Percentiles rank a stretch among this genome's conserved stretches.
These are phyloP conservation scores for Leucophora obtusa DNA, from an alignment of 2,888 invertebrate genomes.

Conservation along the genomic window DNA sequence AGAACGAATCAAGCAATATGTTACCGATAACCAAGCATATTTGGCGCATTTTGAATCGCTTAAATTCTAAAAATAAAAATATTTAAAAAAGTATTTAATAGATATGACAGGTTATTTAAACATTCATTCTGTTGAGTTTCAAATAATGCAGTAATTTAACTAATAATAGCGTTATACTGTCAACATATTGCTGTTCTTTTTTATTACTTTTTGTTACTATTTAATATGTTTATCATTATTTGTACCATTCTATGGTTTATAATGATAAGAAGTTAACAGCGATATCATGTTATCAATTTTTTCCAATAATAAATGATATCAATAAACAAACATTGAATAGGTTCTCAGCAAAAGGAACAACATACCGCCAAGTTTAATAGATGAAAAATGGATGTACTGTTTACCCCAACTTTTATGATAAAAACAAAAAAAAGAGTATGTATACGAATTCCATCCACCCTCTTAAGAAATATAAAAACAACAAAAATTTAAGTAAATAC, in stretches of 20 bases:
- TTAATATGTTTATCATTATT: constrained; percentile 7
- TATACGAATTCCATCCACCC: background rate
- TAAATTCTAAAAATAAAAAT: background rate
- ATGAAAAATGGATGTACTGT: constrained; percentile 3
- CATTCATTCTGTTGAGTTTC: background rate
- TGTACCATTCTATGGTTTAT: background rate
- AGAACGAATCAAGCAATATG: constrained; percentile 14
- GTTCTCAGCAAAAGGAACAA: constrained; percentile 50
- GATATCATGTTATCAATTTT: constrained; percentile 24
- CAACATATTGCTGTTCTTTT: constrained; percentile 3
- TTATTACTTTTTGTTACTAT: background rate
- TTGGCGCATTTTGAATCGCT: constrained; percentile 49
- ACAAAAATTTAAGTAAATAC: background rate
- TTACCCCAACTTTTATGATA: background rate
- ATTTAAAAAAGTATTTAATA: background rate
- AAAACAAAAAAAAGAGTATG: constrained; percentile 10
- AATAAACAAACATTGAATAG: constrained; percentile 55
- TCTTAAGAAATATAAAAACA: background rate
- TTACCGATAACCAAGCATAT: constrained; percentile 27
- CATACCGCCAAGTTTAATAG: background rate
- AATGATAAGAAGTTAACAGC: constrained; percentile 37
- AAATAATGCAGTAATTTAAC: constrained; percentile 13
- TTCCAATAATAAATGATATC: constrained; percentile 48
- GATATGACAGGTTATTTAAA: background rate
- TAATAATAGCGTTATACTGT: constrained; percentile 16